A percentile compares a stretch with the other conserved stretches of the same genome.
Evolutionary conservation across 1,140 invertebrate species (phyloP).

Genomic region (Zelostemma sp.): DNA sequence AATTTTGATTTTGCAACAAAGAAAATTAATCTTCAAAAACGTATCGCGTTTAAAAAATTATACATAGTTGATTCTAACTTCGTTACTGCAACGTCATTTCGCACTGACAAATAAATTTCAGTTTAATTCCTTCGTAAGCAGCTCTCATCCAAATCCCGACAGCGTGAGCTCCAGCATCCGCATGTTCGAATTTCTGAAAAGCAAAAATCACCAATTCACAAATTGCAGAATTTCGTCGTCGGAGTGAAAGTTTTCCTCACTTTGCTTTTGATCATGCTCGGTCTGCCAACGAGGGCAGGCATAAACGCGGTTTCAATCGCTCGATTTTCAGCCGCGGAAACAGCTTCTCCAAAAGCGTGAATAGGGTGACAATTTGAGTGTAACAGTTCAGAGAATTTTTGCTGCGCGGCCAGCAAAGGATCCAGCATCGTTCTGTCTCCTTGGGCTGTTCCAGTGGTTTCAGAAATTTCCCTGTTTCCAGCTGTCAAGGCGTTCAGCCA

Average conservation of each 20-base stretch:
- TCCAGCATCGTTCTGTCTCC: constrained; percentile 75
- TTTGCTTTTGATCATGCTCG: constrained; percentile 24
- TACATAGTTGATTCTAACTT: too few relatives aligned
- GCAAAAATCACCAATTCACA: constrained; percentile 5
- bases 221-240: too few relatives aligned
- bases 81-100: not conserved
- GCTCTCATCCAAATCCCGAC: constrained; percentile 74
- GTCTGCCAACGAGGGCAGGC: constrained; percentile 51
- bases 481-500: constrained; percentile 61
- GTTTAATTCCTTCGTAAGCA: constrained; percentile 68
- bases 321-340: constrained; percentile 68
- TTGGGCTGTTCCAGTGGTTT: constrained; percentile 62
- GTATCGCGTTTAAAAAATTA: too few relatives aligned
- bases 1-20: too few relatives aligned
- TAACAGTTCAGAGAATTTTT: constrained; percentile 43
- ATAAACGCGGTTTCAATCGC: constrained; percentile 68
- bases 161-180: constrained; percentile 74
- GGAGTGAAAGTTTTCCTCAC: constrained; percentile 19
- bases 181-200: constrained; percentile 55
- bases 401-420: constrained; percentile 62
- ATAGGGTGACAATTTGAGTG: constrained; percentile 44
- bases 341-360: constrained; percentile 67
- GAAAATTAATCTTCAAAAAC: too few relatives aligned
- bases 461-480: constrained; percentile 64
- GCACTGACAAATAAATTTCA: constrained; percentile 34